Percentiles rank a stretch among this genome's conserved stretches.
Evolutionary conservation across 2,888 invertebrate species (phyloP).

Genomic region (Macroteleia sp.): DNA sequence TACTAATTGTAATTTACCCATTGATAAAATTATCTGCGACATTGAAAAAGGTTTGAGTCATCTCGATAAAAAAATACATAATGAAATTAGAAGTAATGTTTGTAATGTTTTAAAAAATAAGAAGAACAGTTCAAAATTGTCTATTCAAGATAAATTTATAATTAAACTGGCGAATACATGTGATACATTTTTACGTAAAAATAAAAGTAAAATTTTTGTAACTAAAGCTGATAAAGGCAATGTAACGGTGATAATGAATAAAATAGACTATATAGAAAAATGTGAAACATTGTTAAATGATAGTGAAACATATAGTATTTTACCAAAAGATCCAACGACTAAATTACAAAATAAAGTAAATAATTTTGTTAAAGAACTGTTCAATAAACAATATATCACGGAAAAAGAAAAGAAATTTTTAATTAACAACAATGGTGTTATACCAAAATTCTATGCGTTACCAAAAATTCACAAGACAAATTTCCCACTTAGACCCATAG

Average conservation of each 20-base stretch:
- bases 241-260: constrained; percentile 6
- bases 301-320: too few species aligned
- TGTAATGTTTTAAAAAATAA: neutral
- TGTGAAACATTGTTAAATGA: too few species aligned
- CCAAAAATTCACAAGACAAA: too few species aligned
- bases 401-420: too few species aligned
- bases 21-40: neutral
- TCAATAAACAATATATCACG: too few species aligned
- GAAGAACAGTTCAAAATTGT: neutral
- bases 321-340: too few species aligned
- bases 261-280: neutral
- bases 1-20: neutral
- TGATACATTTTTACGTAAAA: neutral
- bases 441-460: too few species aligned
- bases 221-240: constrained; percentile 14
- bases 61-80: neutral
- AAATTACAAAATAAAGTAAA: too few species aligned
- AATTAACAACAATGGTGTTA: too few species aligned
- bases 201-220: neutral
- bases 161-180: neutral
- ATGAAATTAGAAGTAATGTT: neutral
- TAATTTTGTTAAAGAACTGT: too few species aligned
- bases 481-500: too few species aligned
- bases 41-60: neutral
- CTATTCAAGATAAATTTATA: neutral